phyloP scores from a whole-genome alignment of 1,140 invertebrate species.

The Zaprionus inermis region DNA sequence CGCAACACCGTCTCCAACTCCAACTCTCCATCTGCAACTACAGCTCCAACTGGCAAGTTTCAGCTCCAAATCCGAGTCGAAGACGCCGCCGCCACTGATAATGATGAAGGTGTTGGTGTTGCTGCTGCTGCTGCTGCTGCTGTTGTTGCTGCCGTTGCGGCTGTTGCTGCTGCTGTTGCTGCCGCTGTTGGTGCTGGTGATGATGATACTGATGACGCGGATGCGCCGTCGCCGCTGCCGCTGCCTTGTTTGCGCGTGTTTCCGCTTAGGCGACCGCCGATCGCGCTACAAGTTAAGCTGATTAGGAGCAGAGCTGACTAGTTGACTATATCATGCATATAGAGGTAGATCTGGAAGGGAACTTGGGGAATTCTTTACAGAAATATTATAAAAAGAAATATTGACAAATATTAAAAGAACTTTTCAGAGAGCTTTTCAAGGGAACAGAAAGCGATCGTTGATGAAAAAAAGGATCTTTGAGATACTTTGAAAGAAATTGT shows the following conservation, averaged over 20 bases:
- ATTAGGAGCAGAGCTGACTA: background rate
- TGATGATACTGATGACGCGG: constrained; percentile 78
- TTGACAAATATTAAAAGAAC: no score
- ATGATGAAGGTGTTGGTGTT: constrained; percentile 78
- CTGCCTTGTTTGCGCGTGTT: background rate
- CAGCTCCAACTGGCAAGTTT: constrained; percentile 6
- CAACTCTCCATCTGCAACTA: background rate
- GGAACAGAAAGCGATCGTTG: no score
- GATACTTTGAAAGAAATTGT: no score
- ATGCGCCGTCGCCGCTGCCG: constrained; percentile 53
- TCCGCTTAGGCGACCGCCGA: background rate
- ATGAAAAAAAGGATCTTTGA: no score
- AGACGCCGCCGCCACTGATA: constrained; percentile 61
- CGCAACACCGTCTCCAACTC: background rate
- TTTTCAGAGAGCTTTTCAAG: no score
- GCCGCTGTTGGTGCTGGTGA: constrained; percentile 71
- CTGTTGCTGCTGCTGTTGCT: constrained; percentile 57
- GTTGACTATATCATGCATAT: no score
- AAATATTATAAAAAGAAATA: no score
- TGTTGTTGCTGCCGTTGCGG: constrained; percentile 41
- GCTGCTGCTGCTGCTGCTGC: constrained; percentile 10
- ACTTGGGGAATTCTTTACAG: no score
- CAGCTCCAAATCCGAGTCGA: constrained; percentile 35
- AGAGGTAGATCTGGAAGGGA: no score
- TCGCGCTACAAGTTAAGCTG: background rate